These are phyloP conservation scores for Phania funesta DNA, from an alignment of 2,888 invertebrate genomes.

Conservation along the genomic window DNA sequence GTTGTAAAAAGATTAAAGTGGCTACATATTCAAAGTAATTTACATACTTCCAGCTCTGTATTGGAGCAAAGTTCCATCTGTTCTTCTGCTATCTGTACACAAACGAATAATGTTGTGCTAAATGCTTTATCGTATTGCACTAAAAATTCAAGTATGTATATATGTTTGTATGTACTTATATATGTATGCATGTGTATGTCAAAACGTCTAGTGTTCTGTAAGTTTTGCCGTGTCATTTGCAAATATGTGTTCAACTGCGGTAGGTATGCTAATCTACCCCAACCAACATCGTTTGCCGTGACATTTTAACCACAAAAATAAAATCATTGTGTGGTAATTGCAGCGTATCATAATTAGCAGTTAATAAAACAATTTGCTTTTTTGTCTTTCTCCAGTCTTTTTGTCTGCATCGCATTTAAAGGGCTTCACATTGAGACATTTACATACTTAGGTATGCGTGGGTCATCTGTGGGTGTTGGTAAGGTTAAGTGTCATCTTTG, in stretches of 20 bases:
- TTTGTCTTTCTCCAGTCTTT: background rate
- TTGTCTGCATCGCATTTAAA: slow-evolving; percentile 15
- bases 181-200: background rate
- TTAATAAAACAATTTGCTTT: slow-evolving; percentile 4
- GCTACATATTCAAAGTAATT: no score
- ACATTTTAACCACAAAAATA: slow-evolving; percentile 44
- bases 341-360: slow-evolving; percentile 43
- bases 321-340: slow-evolving; percentile 37
- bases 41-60: no score
- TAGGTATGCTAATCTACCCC: slow-evolving; percentile 18
- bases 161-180: background rate
- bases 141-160: background rate
- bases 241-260: slow-evolving; percentile 29
- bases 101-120: no score
- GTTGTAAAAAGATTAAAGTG: no score
- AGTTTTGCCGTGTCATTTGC: background rate
- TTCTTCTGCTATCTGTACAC: no score
- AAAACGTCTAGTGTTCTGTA: background rate
- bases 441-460: no score
- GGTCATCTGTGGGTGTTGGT: no score
- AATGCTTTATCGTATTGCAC: no score
- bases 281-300: background rate
- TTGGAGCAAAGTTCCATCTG: no score
- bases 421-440: slow-evolving; percentile 40
- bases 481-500: no score